Evolutionary conservation across 2,888 invertebrate genomes (phyloP).

Genomic region (Rotaria magnacalcarata): DNA sequence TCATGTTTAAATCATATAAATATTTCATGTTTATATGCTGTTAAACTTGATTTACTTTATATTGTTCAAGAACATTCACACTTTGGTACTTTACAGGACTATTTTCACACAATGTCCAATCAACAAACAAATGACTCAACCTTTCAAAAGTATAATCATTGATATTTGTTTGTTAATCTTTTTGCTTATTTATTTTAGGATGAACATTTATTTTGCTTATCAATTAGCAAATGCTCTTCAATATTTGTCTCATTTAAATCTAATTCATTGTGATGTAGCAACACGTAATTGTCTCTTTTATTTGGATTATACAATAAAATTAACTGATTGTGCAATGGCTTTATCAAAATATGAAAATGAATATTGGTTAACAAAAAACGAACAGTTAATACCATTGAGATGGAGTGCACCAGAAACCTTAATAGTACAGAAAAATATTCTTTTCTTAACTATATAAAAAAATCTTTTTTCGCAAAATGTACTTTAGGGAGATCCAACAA

Average conservation of each 20-base stretch:
- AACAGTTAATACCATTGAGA: constrained; percentile 13
- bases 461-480: too few species aligned
- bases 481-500: neutral
- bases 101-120: neutral
- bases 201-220: constrained; percentile 24
- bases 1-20: neutral
- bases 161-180: neutral
- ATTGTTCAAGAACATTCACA: constrained; percentile 1
- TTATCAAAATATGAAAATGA: constrained; percentile 11
- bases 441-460: neutral
- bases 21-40: neutral
- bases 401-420: neutral
- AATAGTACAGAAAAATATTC: neutral
- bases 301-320: constrained; percentile 6
- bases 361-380: neutral
- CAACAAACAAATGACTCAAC: neutral
- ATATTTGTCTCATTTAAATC: neutral
- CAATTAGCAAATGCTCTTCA: constrained; percentile 2
- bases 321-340: constrained; percentile 28
- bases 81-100: constrained; percentile 9
- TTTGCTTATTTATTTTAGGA: neutral
- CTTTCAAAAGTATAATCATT: neutral
- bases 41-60: neutral
- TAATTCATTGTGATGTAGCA: constrained; percentile 1
- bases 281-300: constrained; percentile 23